phyloP scores from a whole-genome alignment of 2,888 invertebrate genomes.

The Mongoloraphidia duomilia region DNA sequence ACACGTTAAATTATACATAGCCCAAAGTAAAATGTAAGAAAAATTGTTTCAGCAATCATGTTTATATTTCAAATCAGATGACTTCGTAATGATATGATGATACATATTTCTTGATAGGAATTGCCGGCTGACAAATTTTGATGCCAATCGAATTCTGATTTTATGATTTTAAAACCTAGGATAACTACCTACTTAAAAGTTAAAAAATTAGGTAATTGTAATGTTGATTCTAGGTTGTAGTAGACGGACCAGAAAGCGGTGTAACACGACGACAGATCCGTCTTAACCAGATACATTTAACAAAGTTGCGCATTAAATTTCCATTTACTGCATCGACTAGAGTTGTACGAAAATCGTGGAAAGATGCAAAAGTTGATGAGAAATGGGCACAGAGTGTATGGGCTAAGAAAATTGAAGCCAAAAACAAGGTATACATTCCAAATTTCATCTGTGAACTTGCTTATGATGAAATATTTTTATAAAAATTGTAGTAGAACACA shows the following conservation, averaged over 20 bases:
- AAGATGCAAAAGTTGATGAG: conserved; percentile 64
- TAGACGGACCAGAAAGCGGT: conserved; percentile 83
- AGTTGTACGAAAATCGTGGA: conserved; percentile 84
- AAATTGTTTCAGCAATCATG: too few species aligned
- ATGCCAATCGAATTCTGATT: conserved; percentile 30
- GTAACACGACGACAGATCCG: conserved; percentile 65
- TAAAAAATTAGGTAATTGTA: neutral
- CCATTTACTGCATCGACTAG: conserved; percentile 76
- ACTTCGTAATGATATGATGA: conserved; percentile 30
- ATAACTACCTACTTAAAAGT: neutral
- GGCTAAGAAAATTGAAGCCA: conserved; percentile 78
- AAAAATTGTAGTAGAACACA: conserved; percentile 2
- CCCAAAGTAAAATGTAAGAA: too few species aligned
- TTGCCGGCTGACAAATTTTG: conserved; percentile 60
- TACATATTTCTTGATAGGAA: conserved; percentile 50
- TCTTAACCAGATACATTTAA: conserved; percentile 82
- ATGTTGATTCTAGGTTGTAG: conserved; percentile 51
- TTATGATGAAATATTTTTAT: conserved; percentile 2
- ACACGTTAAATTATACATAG: too few species aligned
- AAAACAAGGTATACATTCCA: conserved; percentile 51
- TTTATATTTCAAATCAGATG: too few species aligned
- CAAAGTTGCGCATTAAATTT: conserved; percentile 77
- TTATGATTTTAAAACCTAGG: neutral
- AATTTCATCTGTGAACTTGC: conserved; percentile 1
- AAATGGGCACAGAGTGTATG: conserved; percentile 84